Evolutionary conservation across 1,140 invertebrate species (phyloP).

Genomic region (Drosophila insularis): DNA sequence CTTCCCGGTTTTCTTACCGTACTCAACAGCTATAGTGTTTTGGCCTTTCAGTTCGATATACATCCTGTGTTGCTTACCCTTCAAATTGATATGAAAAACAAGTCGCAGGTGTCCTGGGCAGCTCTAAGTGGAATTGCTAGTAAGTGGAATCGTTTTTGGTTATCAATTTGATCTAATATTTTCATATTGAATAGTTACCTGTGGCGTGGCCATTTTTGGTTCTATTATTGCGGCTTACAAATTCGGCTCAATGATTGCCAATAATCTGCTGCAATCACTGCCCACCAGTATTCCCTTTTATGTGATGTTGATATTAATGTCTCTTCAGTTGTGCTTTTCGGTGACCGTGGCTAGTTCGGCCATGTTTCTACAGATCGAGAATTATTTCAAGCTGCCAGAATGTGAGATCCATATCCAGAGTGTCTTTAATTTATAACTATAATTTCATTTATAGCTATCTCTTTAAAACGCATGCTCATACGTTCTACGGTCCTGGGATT

Average conservation of each 20-base stretch:
- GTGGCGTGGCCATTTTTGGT: constrained; percentile 86
- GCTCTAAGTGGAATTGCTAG: constrained; percentile 86
- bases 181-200: constrained; percentile 83
- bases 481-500: constrained; percentile 88
- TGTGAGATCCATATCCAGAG: constrained; percentile 76
- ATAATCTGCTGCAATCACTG: constrained; percentile 85
- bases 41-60: constrained; percentile 90
- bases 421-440: neutral
- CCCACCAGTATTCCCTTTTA: constrained; percentile 85
- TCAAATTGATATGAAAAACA: constrained; percentile 90
- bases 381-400: constrained; percentile 85
- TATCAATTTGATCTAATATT: too few species aligned
- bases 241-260: constrained; percentile 84
- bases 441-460: constrained; percentile 87
- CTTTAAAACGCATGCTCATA: constrained; percentile 88
- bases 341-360: constrained; percentile 89
- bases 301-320: constrained; percentile 86
- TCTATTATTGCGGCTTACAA: constrained; percentile 85
- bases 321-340: constrained; percentile 89
- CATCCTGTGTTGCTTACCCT: constrained; percentile 91
- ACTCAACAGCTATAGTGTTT: constrained; percentile 84
- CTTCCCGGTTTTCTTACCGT: constrained; percentile 83
- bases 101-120: constrained; percentile 86
- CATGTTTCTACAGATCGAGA: constrained; percentile 89
- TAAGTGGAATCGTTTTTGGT: constrained; percentile 65